These are phyloP conservation scores for Marmota flaviventris DNA, from an alignment of 2,113 vertebrate species.

Conservation along the genomic window DNA sequence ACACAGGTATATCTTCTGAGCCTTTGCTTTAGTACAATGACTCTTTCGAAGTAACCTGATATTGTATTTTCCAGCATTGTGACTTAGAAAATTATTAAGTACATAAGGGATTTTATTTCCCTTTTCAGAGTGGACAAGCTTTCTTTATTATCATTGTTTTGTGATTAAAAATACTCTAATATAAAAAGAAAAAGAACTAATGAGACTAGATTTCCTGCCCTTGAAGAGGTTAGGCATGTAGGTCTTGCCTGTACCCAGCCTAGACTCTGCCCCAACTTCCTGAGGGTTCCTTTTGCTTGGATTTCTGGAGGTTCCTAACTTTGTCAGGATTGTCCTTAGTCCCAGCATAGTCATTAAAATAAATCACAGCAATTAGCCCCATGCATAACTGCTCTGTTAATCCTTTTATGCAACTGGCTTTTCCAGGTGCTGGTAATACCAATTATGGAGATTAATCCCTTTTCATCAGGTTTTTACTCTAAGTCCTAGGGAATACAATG, in stretches of 20 bases:
- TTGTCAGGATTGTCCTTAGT: background rate
- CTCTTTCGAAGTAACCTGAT: background rate
- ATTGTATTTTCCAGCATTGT: background rate
- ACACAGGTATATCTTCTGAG: background rate
- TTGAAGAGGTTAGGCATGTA: background rate
- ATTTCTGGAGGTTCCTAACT: background rate
- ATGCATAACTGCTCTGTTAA: constrained; percentile 15
- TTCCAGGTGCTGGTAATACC: constrained; percentile 46
- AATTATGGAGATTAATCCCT: constrained; percentile 31
- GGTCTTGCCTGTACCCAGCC: background rate
- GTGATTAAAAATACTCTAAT: background rate
- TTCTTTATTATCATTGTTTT: constrained; percentile 1
- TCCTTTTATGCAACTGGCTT: constrained; percentile 60
- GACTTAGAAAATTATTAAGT: constrained; percentile 36
- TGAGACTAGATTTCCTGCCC: background rate
- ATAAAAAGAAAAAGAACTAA: background rate
- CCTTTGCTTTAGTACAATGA: background rate
- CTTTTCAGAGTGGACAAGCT: background rate
- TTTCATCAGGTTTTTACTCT: no score
- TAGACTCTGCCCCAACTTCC: background rate
- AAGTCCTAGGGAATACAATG: no score
- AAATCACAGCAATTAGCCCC: constrained; percentile 48
- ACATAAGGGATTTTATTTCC: background rate
- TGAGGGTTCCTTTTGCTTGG: background rate
- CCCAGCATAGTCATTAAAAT: constrained; percentile 24